Evolutionary conservation across 2,888 invertebrate species (phyloP), one percentile per base, ranked within the genome.

Genomic region (Pachycephus smyrnensis): DNA sequence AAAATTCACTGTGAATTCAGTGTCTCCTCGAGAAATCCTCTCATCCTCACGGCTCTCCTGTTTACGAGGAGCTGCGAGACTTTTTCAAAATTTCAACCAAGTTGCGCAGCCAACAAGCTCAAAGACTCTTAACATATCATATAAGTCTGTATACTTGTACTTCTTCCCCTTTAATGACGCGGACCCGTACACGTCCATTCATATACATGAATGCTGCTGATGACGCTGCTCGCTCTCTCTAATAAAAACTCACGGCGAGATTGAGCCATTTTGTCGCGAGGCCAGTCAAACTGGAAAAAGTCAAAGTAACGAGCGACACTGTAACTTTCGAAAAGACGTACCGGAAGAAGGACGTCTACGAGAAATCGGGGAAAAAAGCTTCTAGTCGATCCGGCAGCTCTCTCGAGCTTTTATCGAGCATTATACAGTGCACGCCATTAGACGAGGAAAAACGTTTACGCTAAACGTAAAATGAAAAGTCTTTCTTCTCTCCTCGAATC

Each of bases 401-500:
- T 12, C 71, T 31, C 71, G 11, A 33, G 71, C 71, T 71, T 71
- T 71, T 71, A 71, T 71, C 71, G 71, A 31, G 31, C 71, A 33
- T 71, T 31, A 71, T 71, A 71, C 69, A n/a, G n/a, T 69, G n/a
- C 31, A n/a, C 2, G 71, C 71, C 71, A 71, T 71, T 71, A 78
- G 76, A 76, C 75, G 35, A n/a, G n/a, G 71, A 36, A 30, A 73
- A n/a, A 35, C 32, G 71, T n/a, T 79, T 77, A 81, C 76, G 80
- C 75, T 37, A 55, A 68, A 80, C 80, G 80, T 76, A 82, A 82
- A 84, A 83, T 84, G 84, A 83, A 82, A 82, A 82, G 77, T 77
- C 81, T 76, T 77, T 76, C 75, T 75, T 74, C 76, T 77, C 79
- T 83, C 78, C 79, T 83, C 78, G 81, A 81, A 23, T 81, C 75